phyloP scores from a whole-genome alignment of 2,113 vertebrate genomes.

The Cheirogaleus medius region DNA sequence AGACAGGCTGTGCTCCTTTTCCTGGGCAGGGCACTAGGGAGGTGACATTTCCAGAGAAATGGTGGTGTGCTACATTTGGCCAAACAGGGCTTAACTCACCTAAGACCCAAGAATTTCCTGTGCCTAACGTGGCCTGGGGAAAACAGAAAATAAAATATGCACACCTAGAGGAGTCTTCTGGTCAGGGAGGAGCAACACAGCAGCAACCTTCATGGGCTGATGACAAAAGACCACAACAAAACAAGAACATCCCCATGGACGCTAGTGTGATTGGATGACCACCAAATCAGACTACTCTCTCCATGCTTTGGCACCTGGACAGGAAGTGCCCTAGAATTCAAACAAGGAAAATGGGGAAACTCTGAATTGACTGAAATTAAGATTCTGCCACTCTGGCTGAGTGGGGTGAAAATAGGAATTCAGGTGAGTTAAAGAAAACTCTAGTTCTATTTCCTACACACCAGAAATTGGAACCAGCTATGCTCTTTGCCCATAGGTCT shows the following conservation, averaged over 20 bases:
- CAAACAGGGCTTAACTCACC: not conserved
- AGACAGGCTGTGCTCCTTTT: not conserved
- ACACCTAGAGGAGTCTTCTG: not conserved
- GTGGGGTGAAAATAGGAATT: not conserved
- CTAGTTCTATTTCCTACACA: not conserved
- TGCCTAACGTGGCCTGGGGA: not conserved
- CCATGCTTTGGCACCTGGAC: not conserved
- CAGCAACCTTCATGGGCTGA: not conserved
- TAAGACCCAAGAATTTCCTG: not conserved
- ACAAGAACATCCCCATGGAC: not conserved
- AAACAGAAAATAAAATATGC: not conserved
- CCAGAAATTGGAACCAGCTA: not conserved
- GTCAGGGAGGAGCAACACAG: not conserved
- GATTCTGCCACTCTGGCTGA: constrained; percentile 9
- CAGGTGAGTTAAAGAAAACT: not conserved
- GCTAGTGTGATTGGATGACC: not conserved
- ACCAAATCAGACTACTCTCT: not conserved
- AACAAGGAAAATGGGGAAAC: not conserved
- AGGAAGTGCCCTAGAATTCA: not conserved
- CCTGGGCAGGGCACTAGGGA: not conserved
- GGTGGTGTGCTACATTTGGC: not conserved
- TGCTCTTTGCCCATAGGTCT: not conserved
- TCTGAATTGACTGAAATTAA: not conserved
- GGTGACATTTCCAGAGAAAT: not conserved
- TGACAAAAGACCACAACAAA: not conserved